Conservation (phyloP, 2,888 invertebrate species). For the Cryptosula pallasiana region DNA sequence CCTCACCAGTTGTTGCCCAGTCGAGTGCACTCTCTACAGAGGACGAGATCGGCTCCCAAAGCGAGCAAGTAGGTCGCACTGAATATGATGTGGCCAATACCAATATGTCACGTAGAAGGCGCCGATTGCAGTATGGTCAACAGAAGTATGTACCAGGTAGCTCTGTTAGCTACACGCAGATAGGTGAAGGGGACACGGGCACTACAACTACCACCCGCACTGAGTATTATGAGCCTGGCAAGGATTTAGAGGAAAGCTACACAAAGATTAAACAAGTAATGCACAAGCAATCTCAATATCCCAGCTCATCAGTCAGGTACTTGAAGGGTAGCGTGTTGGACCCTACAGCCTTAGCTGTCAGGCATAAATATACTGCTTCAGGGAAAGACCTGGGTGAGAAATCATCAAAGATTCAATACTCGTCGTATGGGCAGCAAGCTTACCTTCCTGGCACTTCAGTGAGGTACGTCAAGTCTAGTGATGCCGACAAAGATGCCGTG, state of each 20-base stretch:
- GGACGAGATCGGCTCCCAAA: background rate
- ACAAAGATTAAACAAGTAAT: background rate
- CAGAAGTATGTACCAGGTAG: background rate
- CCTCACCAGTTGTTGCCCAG: background rate
- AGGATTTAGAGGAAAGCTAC: background rate
- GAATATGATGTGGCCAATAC: no score
- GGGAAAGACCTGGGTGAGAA: background rate
- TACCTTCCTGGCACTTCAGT: background rate
- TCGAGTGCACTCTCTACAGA: no score
- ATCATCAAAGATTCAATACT: no score
- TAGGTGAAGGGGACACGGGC: background rate
- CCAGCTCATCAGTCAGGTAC: background rate
- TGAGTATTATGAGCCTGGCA: background rate
- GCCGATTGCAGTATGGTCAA: background rate
- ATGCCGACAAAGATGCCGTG: background rate
- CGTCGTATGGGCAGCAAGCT: no score
- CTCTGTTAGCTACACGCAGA: background rate
- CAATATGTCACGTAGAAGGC: background rate
- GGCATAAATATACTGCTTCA: background rate
- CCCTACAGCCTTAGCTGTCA: background rate
- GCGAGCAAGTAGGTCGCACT: background rate
- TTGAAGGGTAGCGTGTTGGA: background rate
- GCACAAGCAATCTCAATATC: background rate
- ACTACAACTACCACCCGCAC: background rate
- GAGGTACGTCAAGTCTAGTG: background rate